phyloP scores from a whole-genome alignment of 2,797 vertebrate genomes.

The Dendrocincla tyrannina region DNA sequence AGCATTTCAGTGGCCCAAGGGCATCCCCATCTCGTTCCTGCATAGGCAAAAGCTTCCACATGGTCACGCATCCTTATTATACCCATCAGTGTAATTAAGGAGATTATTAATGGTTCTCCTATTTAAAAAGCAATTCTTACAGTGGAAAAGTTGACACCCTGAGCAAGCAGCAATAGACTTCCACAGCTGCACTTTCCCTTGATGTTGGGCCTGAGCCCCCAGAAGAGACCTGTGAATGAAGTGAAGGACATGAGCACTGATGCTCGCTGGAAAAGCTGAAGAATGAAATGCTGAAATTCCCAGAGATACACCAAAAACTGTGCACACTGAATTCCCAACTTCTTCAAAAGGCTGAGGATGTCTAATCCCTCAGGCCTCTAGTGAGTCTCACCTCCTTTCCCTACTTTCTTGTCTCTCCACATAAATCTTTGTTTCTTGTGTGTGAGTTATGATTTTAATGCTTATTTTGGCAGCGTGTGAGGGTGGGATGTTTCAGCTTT shows the following conservation, averaged over 20 bases:
- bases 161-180: neutral
- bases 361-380: neutral
- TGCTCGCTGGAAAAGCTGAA: neutral
- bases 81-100: neutral
- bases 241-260: neutral
- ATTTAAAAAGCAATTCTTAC: neutral
- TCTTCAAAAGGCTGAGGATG: neutral
- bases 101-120: neutral
- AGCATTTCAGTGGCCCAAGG: neutral
- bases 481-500: neutral
- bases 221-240: neutral
- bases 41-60: neutral
- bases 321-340: neutral
- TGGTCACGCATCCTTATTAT: neutral
- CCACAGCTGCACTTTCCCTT: neutral
- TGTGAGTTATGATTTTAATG: neutral
- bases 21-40: neutral
- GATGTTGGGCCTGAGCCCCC: neutral
- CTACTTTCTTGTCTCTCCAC: neutral
- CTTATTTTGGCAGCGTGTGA: slow-evolving; percentile 8
- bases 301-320: neutral
- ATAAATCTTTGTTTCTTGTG: slow-evolving; percentile 8
- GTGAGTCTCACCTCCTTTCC: neutral
- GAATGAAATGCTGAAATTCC: neutral
- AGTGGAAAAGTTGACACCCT: neutral